Conservation (phyloP, 2,797 vertebrate genomes). For the Sebastes cheni region DNA sequence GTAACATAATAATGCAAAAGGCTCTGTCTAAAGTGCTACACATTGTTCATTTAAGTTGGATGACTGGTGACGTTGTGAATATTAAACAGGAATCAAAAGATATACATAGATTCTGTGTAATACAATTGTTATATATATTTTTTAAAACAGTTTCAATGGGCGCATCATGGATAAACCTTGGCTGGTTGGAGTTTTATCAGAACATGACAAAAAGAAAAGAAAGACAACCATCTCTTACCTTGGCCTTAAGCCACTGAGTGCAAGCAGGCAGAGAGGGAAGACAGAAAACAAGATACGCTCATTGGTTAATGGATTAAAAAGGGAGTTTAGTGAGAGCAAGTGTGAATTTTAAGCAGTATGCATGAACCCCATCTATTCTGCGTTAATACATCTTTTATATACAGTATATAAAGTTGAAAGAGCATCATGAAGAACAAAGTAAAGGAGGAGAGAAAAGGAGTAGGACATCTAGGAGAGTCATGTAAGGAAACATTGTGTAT, state of each 20-base stretch:
- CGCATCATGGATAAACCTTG: not conserved
- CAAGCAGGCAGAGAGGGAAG: conserved; percentile 88
- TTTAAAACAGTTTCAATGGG: not conserved
- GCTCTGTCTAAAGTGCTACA: too few relatives aligned
- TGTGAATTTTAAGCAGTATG: not conserved
- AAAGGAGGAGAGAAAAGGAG: not conserved
- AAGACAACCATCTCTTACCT: conserved; percentile 90
- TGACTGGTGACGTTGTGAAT: not conserved
- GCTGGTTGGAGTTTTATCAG: not conserved
- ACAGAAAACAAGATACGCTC: conserved; percentile 81
- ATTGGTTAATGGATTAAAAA: conserved; percentile 57
- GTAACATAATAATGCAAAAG: too few relatives aligned
- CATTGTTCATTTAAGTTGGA: too few relatives aligned
- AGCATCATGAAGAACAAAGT: not conserved
- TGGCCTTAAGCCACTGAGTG: conserved; percentile 99
- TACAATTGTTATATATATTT: not conserved
- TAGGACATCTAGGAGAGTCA: not conserved
- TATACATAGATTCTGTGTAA: not conserved
- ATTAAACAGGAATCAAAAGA: not conserved
- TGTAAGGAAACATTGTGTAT: not conserved
- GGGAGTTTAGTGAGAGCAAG: conserved; percentile 12
- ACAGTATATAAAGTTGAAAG: not conserved
- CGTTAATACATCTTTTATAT: not conserved
- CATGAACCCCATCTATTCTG: not conserved
- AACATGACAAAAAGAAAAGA: conserved; percentile 71